Conservation (phyloP, 2,797 vertebrate species). For the Sphenopsis melanotis region DNA sequence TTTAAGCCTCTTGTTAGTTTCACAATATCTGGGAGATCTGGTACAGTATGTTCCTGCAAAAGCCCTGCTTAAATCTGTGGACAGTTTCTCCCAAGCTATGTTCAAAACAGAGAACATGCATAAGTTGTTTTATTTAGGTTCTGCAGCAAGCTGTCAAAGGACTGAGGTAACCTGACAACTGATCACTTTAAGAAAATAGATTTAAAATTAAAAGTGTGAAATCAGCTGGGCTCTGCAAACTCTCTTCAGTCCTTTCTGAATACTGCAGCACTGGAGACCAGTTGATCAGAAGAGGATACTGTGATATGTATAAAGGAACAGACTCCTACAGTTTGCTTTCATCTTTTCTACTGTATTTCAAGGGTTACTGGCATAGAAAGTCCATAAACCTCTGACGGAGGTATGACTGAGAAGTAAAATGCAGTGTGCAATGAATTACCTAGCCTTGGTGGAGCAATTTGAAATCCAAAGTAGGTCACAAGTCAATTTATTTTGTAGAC, state of each 20-base stretch:
- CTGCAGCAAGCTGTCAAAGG: background rate
- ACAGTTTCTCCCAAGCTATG: background rate
- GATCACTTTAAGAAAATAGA: background rate
- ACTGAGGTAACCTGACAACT: background rate
- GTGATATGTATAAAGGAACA: background rate
- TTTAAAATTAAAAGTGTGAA: background rate
- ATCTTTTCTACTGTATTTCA: background rate
- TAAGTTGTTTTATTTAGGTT: background rate
- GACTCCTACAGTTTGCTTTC: background rate
- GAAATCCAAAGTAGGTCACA: slow-evolving; percentile 29
- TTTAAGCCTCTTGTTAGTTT: slow-evolving; percentile 60
- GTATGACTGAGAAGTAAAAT: background rate
- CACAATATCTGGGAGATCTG: slow-evolving; percentile 67
- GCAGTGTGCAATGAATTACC: background rate
- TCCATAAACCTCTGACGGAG: background rate
- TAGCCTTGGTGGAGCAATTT: background rate
- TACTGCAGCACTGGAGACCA: background rate
- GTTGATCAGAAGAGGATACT: background rate
- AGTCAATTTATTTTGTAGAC: slow-evolving; percentile 15
- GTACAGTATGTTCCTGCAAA: slow-evolving; percentile 52
- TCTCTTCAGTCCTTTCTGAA: background rate
- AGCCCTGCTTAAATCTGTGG: slow-evolving; percentile 30
- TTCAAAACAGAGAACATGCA: background rate
- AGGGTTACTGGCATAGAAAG: background rate
- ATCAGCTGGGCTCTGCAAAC: background rate